Conservation (phyloP, 2,113 vertebrate genomes). For the Ceuthmochares aereus region DNA sequence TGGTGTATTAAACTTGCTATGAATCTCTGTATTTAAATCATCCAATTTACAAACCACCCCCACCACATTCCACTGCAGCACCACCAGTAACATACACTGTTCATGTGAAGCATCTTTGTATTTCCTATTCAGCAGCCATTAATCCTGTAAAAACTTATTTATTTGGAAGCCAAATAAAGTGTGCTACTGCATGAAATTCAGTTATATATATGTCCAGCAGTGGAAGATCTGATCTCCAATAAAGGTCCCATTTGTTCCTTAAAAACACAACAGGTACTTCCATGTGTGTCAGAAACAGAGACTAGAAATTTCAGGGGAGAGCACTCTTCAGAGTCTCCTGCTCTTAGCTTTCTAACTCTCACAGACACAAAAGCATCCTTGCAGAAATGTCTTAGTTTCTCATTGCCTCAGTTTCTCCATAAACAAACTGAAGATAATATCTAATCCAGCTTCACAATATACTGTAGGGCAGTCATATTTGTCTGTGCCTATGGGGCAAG, state of each 20-base stretch:
- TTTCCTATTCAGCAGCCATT: background rate
- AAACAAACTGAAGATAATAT: background rate
- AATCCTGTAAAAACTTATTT: background rate
- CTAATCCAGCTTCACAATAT: background rate
- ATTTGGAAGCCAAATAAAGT: background rate
- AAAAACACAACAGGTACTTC: background rate
- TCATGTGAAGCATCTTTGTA: background rate
- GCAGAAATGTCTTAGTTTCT: background rate
- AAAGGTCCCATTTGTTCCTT: background rate
- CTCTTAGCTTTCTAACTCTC: background rate
- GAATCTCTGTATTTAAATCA: background rate
- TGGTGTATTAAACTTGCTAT: background rate
- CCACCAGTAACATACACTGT: background rate
- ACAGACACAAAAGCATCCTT: background rate
- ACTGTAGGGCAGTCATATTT: background rate
- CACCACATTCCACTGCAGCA: background rate
- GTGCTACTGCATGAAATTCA: background rate
- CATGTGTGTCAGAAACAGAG: background rate
- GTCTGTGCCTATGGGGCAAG: background rate
- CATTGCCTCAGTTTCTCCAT: background rate
- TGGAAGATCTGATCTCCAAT: background rate
- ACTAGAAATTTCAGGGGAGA: background rate
- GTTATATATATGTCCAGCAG: background rate
- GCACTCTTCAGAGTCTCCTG: background rate
- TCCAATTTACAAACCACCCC: background rate